Percentiles rank a stretch among this genome's conserved stretches.
Conservation (phyloP, 2,797 vertebrate species). For the Bryconaethiops microstoma region DNA sequence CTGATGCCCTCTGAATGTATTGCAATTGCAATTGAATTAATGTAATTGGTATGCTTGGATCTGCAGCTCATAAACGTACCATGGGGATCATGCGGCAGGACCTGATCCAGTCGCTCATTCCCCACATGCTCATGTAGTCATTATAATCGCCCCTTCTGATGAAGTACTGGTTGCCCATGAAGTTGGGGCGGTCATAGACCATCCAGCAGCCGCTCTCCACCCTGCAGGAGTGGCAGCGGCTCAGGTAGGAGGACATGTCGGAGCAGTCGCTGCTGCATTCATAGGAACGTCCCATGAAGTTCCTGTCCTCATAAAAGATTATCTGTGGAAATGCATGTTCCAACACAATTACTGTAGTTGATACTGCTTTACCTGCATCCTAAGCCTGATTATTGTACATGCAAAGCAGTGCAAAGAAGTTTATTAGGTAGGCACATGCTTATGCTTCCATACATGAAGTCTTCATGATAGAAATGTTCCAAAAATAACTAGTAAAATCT, state of each 20-base stretch:
- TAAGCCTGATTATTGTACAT: no score
- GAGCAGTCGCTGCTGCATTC: slow-evolving; percentile 74
- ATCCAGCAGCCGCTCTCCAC: slow-evolving; percentile 71
- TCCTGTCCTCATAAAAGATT: slow-evolving; percentile 77
- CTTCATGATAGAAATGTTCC: neutral
- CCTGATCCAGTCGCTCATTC: slow-evolving; percentile 65
- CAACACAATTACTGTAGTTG: no score
- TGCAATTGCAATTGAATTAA: no score
- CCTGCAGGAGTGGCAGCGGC: slow-evolving; percentile 74
- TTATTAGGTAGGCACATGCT: no score
- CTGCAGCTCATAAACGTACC: slow-evolving; percentile 49
- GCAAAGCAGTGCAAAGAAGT: no score
- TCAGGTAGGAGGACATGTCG: slow-evolving; percentile 76
- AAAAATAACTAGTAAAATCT: neutral
- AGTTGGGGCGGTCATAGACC: slow-evolving; percentile 68
- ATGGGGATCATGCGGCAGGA: slow-evolving; percentile 67
- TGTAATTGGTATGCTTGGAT: neutral
- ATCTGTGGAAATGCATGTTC: slow-evolving; percentile 57
- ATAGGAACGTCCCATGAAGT: slow-evolving; percentile 77
- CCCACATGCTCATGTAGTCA: slow-evolving; percentile 69
- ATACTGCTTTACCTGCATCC: no score
- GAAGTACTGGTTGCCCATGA: slow-evolving; percentile 65
- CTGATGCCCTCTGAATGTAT: no score
- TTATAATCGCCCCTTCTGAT: slow-evolving; percentile 65
- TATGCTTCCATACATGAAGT: no score